phyloP scores from a whole-genome alignment of 1,140 invertebrate species.

The Meloidogyne chitwoodi region DNA sequence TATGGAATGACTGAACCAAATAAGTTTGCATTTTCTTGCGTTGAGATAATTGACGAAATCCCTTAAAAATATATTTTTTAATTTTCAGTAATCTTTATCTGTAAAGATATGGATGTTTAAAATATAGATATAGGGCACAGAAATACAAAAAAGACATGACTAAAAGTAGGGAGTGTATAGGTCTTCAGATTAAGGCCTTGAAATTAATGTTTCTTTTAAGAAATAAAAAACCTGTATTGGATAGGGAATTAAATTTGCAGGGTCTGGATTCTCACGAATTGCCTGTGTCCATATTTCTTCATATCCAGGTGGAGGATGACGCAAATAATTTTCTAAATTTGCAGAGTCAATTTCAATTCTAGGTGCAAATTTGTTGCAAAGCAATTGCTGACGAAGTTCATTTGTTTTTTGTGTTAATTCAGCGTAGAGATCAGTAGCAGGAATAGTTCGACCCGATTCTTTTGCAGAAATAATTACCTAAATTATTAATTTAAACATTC shows the following conservation, averaged over 20 bases:
- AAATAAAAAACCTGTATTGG: slow-evolving; percentile 32
- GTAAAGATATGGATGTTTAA: too few species aligned
- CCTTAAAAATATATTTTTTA: background rate
- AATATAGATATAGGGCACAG: too few species aligned
- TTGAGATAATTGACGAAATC: slow-evolving; percentile 24
- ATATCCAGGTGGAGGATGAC: slow-evolving; percentile 27
- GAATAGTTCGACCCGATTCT: slow-evolving; percentile 3
- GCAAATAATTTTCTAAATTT: slow-evolving; percentile 31
- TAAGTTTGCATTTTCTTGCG: slow-evolving; percentile 36
- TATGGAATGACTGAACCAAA: slow-evolving; percentile 7
- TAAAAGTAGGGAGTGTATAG: too few species aligned
- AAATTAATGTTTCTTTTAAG: too few species aligned
- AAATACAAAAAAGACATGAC: too few species aligned
- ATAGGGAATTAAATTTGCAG: slow-evolving; percentile 27
- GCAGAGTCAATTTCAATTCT: slow-evolving; percentile 26
- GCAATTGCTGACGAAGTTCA: slow-evolving; percentile 20
- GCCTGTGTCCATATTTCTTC: slow-evolving; percentile 32
- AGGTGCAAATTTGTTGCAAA: slow-evolving; percentile 31
- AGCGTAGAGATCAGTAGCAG: slow-evolving; percentile 24
- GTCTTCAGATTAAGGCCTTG: too few species aligned
- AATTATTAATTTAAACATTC: too few species aligned
- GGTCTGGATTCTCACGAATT: slow-evolving; percentile 33
- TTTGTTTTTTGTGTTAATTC: slow-evolving; percentile 25
- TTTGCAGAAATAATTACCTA: background rate
- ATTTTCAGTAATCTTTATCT: too few species aligned